A percentile compares a stretch with the other conserved stretches of the same genome.
phyloP scores from a whole-genome alignment of 1,140 invertebrate genomes.

The Leptinotarsa lineolata region DNA sequence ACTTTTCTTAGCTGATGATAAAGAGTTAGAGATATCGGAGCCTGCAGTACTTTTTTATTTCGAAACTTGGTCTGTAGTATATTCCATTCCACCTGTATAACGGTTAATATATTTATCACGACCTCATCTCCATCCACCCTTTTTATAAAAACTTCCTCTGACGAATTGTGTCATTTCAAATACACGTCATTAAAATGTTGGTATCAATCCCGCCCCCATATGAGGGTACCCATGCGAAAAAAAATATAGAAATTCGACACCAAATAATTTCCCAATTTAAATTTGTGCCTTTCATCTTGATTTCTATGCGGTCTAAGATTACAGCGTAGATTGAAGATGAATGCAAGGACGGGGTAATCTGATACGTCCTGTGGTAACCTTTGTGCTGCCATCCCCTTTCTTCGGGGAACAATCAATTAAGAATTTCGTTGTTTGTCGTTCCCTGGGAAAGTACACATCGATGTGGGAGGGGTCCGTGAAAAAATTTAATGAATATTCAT shows the following conservation, averaged over 20 bases:
- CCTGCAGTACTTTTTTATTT: no score
- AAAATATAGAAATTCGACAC: constrained; percentile 34
- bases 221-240: constrained; percentile 32
- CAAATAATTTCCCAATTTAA: constrained; percentile 38
- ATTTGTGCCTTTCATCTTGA: constrained; percentile 34
- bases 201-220: constrained; percentile 27
- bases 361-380: constrained; percentile 32
- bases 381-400: constrained; percentile 23
- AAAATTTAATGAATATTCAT: constrained; percentile 13
- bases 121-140: not conserved
- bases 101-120: no score
- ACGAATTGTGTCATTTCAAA: constrained; percentile 4
- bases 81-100: no score
- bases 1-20: no score
- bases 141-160: not conserved
- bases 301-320: constrained; percentile 31
- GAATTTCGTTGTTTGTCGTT: not conserved
- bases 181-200: constrained; percentile 7
- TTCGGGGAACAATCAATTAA: constrained; percentile 11
- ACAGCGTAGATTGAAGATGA: constrained; percentile 20
- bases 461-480: constrained; percentile 3
- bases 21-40: no score
- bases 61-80: no score
- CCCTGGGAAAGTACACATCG: constrained; percentile 18
- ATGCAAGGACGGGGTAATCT: constrained; percentile 23